Percentiles rank a stretch among this genome's conserved stretches.
Evolutionary conservation across 2,797 vertebrate species (phyloP).

Genomic region (Xiphophorus birchmanni): DNA sequence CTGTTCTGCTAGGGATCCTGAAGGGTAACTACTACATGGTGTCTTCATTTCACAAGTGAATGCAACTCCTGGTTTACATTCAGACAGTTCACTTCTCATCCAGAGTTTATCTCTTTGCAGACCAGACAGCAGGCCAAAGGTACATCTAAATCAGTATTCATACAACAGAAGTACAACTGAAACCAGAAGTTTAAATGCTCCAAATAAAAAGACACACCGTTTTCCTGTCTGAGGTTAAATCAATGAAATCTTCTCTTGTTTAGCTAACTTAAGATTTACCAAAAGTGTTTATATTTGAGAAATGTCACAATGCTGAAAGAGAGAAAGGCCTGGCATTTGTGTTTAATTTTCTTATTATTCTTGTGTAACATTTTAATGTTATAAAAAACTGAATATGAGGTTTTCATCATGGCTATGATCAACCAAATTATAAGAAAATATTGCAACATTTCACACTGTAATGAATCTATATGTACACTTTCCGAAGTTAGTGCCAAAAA

Average conservation of each 20-base stretch:
- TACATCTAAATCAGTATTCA: neutral
- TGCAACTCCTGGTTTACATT: neutral
- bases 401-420: neutral
- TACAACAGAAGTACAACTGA: no score
- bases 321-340: no score
- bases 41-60: neutral
- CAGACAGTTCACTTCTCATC: neutral
- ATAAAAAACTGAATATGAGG: neutral
- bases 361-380: neutral
- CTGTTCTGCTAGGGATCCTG: neutral
- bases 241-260: no score
- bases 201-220: no score
- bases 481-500: neutral
- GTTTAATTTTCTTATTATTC: neutral
- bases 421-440: neutral
- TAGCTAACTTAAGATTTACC: no score
- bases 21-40: neutral
- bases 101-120: neutral
- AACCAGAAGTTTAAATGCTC: no score
- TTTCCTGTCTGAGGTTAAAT: no score
- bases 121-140: neutral
- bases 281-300: no score
- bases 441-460: neutral
- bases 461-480: neutral
- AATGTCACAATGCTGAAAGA: no score